These are phyloP conservation scores for Sialia sialis DNA, from an alignment of 2,113 vertebrate species.

Conservation along the genomic window DNA sequence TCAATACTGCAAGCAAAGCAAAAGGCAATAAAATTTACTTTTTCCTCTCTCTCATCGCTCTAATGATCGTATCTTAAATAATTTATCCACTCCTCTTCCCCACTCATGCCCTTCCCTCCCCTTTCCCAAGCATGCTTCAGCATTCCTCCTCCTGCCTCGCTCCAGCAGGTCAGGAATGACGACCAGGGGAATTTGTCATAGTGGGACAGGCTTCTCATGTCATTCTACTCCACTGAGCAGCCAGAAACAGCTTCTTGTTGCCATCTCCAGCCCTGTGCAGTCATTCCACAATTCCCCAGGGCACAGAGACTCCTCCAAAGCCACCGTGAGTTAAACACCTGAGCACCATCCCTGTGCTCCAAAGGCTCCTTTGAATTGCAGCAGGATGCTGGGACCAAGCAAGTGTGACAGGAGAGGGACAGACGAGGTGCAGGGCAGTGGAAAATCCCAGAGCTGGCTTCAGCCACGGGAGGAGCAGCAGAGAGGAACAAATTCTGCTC, in stretches of 20 bases:
- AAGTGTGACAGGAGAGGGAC: not conserved
- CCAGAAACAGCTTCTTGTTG: not conserved
- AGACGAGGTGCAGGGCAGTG: not conserved
- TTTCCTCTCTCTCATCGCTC: rapidly evolving
- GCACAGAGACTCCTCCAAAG: not conserved
- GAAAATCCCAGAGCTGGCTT: not conserved
- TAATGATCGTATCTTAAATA: conserved; percentile 40
- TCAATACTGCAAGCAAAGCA: conserved; percentile 28
- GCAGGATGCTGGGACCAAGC: not conserved
- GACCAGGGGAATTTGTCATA: not conserved
- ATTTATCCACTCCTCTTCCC: not conserved
- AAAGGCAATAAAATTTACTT: conserved; percentile 3
- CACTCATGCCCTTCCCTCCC: not conserved
- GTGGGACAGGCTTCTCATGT: not conserved
- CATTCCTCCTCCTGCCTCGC: conserved; percentile 19
- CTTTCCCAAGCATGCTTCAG: not conserved
- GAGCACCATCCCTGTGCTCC: not conserved
- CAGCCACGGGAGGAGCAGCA: not conserved
- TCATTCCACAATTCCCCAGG: not conserved
- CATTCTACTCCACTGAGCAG: conserved; percentile 18
- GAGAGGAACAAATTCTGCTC: not conserved
- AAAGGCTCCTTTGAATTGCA: not conserved
- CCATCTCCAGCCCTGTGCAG: rapidly evolving
- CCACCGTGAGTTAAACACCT: rapidly evolving
- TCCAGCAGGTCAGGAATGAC: not conserved